Evolutionary conservation across 2,113 vertebrate genomes (phyloP), one percentile per base, ranked within the genome.

Genomic region (Cavia aperea): DNA sequence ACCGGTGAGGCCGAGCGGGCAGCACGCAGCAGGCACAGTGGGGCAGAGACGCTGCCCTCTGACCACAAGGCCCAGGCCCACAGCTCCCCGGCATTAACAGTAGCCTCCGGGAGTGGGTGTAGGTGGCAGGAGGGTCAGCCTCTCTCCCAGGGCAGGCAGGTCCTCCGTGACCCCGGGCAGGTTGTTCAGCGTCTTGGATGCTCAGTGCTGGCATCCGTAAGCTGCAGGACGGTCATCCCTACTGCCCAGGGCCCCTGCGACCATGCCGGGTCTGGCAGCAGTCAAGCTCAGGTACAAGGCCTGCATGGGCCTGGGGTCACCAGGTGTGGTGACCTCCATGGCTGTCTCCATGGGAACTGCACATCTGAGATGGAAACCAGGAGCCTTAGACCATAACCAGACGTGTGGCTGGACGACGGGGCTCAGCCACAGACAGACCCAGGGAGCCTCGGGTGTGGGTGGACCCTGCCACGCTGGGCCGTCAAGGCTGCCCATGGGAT

Each of bases 191-290:
- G 51, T 75, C 77, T 83, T 9, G n/a, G 75, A 29, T 43, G 63
- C 81, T 90, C 58, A 1, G 75, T 3, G 12, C 56, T 81, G 73
- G 62, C 62, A 43, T 36, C 66, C 7, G 29, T 68, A 16, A n/a
- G 36, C 10, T 8, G 86, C 21, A 46, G 72, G 39, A 21, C 36
- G 46, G 43, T 58, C 81, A 4, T 2, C 29, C 58, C 16, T 4
- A 1, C 62, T 24, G 66, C 39, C 0, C 0, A 62, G 46, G 60
- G 77, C 2, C 7, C 26, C 2, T 13, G 12, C 11, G 49, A 31
- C 23, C 54, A 66, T 7, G 58, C 70, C 6, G 63, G 21, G 31
- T 33, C 78, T 36, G 62, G 91, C 23, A 8, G 0, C 0, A 46
- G 60, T 19, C 1, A 18, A 72, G 21, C 33, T 77, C 75, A 62